Base-by-base conservation (phyloP, 35 echinoderm and acorn worm species). In the Amphiura filiformis region DNA sequence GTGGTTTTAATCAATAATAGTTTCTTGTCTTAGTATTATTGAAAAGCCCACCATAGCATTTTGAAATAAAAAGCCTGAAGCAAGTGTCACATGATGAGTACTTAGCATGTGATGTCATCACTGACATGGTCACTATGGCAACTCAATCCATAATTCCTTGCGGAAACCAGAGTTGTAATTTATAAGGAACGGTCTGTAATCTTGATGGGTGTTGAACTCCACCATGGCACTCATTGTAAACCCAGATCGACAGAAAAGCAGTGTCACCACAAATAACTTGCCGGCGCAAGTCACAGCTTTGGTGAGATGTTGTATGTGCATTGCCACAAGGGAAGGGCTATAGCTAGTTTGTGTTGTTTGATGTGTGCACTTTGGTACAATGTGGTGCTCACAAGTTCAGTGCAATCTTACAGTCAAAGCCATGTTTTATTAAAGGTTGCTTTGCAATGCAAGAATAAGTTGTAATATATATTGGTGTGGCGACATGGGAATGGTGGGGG, bases 161-260 rank as follows among this genome's bases (percentile, higher is more conserved):
- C n/a, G 86, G 83, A 94, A 85, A 90, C 87, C 87, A 80, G 84
- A 86, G 82, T 89, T 80, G 13, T 94, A 31, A 65, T 36, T 70
- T 3, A n/a, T n/a, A 18, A 85, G 96, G 90, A 86, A 85, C 93
- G 81, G 82, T 99, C 92, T 99, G 96, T 95, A 94, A 99, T 99
- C 96, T 99, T 99, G 96, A 94, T 99, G 96, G 84, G 70, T 99
- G 90, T 84, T 57, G 83, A 30, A 36, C 31, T 61, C 75, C 57
- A 32, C 84, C 9, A 37, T 92, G 90, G 79, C 65, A 61, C 84
- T 38, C 86, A 96, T 96, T 99, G 96, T 99, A 99, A 99, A 81
- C 75, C 75, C 96, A 94, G 96, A 99, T 81, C 44, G 87, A 94
- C 88, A 94, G 32, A 36, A 85, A 82, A 33, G 31, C 77, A 57